These are phyloP conservation scores for Lucinisca nassula DNA, from an alignment of 2,888 invertebrate genomes.

Conservation along the genomic window DNA sequence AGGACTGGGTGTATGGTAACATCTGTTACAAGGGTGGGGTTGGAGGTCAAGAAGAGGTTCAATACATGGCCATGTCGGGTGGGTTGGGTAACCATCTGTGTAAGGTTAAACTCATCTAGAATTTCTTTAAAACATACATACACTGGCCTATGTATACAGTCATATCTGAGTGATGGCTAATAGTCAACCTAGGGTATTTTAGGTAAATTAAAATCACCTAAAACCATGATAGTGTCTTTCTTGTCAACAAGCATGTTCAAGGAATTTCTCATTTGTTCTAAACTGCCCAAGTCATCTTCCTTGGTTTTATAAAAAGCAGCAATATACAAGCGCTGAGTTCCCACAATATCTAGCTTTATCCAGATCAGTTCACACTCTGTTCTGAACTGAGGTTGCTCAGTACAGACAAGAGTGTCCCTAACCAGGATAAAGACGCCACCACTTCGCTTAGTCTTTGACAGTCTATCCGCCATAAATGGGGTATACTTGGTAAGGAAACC, in stretches of 20 bases:
- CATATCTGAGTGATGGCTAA: too few relatives aligned
- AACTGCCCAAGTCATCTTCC: not conserved
- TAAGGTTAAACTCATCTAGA: too few relatives aligned
- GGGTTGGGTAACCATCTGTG: too few relatives aligned
- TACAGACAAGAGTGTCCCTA: not conserved
- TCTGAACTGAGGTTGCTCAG: constrained; percentile 2
- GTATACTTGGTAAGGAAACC: not conserved
- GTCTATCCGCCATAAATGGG: not conserved
- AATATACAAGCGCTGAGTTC: not conserved
- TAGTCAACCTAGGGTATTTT: too few relatives aligned
- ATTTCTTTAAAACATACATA: too few relatives aligned
- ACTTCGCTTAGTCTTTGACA: not conserved
- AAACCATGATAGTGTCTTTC: not conserved
- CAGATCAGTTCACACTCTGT: not conserved
- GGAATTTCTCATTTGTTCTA: not conserved
- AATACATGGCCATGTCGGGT: too few relatives aligned
- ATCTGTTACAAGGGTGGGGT: too few relatives aligned
- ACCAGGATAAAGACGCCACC: not conserved
- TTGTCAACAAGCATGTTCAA: not conserved
- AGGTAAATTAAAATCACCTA: not conserved
- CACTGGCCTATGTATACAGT: too few relatives aligned
- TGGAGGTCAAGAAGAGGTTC: too few relatives aligned
- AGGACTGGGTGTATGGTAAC: too few relatives aligned
- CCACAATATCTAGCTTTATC: not conserved
- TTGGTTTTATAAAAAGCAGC: not conserved